These are phyloP conservation scores for Mythimna impura DNA, from an alignment of 2,888 invertebrate species.

Conservation along the genomic window DNA sequence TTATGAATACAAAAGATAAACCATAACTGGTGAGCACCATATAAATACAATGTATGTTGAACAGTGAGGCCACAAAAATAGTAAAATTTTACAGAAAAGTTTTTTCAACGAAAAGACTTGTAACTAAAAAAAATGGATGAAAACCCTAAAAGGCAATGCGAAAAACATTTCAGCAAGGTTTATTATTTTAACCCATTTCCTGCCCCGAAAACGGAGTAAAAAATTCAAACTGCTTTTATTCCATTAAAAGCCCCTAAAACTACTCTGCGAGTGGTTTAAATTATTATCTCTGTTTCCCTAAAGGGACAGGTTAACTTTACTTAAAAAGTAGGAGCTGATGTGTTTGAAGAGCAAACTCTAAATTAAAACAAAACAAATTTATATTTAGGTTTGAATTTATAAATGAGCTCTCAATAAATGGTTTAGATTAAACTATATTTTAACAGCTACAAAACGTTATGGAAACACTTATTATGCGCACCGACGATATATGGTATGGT, in stretches of 20 bases:
- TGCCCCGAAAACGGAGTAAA: slow-evolving; percentile 17
- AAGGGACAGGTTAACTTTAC: slow-evolving; percentile 40
- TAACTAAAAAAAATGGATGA: slow-evolving; percentile 13
- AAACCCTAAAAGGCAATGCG: slow-evolving; percentile 20
- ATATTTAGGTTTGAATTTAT: background rate
- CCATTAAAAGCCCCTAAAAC: slow-evolving; percentile 61
- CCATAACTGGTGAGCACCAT: background rate
- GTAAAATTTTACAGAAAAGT: slow-evolving; percentile 6
- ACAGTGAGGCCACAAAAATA: background rate
- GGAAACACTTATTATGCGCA: too few species aligned
- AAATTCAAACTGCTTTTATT: slow-evolving; percentile 59
- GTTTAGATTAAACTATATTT: background rate
- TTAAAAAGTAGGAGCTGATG: slow-evolving; percentile 32
- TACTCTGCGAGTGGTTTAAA: slow-evolving; percentile 56
- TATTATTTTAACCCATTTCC: slow-evolving; percentile 55
- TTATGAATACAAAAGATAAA: background rate
- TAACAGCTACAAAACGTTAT: background rate
- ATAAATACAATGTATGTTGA: background rate
- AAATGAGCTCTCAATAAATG: background rate
- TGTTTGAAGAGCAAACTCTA: background rate
- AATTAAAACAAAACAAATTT: background rate
- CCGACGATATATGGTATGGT: too few species aligned
- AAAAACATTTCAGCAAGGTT: slow-evolving; percentile 45
- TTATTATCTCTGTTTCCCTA: slow-evolving; percentile 55
- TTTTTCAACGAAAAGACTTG: slow-evolving; percentile 9